Evolutionary conservation across 2,113 vertebrate species (phyloP).

Genomic region (Terrapene triunguis): DNA sequence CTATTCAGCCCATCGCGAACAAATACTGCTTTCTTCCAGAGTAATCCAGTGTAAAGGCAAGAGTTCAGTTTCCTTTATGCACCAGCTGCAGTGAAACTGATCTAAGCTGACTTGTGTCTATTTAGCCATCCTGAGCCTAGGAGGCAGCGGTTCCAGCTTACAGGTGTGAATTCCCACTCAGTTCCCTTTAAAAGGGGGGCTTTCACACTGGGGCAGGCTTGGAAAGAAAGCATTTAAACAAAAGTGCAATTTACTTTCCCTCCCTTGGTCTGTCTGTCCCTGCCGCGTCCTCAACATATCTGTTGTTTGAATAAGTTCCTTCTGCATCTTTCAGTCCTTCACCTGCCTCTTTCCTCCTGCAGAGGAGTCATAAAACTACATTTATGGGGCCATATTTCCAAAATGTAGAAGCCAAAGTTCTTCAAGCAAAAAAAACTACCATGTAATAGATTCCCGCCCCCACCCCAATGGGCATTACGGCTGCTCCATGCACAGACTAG

Average conservation of each 20-base stretch:
- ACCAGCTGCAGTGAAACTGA: slow-evolving; percentile 35
- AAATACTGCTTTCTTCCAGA: slow-evolving; percentile 65
- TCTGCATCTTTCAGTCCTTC: not conserved
- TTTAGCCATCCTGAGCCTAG: not conserved
- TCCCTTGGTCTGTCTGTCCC: not conserved
- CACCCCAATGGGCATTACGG: too few relatives aligned
- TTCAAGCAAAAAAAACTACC: not conserved
- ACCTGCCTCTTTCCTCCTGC: too few relatives aligned
- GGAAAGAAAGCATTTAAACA: slow-evolving; percentile 6
- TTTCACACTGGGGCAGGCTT: slow-evolving; percentile 40
- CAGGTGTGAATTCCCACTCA: slow-evolving; percentile 59
- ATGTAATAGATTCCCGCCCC: too few relatives aligned
- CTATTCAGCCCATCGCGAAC: slow-evolving; percentile 43
- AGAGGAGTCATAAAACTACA: not conserved
- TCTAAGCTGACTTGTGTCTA: slow-evolving; percentile 50
- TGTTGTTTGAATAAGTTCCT: not conserved
- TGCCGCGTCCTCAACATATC: not conserved
- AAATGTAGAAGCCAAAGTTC: not conserved
- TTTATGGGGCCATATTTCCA: not conserved
- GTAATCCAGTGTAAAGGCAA: slow-evolving; percentile 60
- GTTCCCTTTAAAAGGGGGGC: not conserved
- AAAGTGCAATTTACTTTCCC: slow-evolving; percentile 9
- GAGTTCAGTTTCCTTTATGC: slow-evolving; percentile 51
- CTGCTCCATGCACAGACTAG: not conserved
- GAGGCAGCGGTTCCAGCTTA: slow-evolving; percentile 39